Percentiles rank a stretch among this genome's conserved stretches.
Evolutionary conservation across 2,113 vertebrate species (phyloP).

Genomic region (Ariopsis seemanni): DNA sequence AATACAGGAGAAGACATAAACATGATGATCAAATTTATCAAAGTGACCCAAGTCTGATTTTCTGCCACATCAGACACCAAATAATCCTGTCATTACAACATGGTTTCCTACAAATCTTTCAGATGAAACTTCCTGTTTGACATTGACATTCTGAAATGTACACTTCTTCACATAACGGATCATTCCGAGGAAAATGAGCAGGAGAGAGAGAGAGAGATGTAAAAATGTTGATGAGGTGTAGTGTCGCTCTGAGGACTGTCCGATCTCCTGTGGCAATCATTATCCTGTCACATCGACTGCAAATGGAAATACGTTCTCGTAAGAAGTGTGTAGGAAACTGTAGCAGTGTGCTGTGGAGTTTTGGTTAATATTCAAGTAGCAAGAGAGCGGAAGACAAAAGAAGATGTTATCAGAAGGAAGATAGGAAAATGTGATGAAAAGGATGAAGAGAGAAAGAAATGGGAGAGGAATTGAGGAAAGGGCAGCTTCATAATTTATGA

Average conservation of each 20-base stretch:
- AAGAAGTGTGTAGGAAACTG: neutral
- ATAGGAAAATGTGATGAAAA: constrained; percentile 26
- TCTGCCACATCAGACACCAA: neutral
- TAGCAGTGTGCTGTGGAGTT: neutral
- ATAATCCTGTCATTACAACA: neutral
- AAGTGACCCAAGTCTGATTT: neutral
- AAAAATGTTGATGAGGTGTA: constrained; percentile 24
- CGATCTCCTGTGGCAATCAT: neutral
- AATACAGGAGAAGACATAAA: neutral
- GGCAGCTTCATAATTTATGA: constrained; percentile 77
- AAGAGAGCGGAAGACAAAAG: neutral
- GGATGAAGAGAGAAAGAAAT: constrained; percentile 32
- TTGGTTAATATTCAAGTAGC: neutral
- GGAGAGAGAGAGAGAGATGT: neutral
- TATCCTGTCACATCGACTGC: neutral
- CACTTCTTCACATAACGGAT: constrained; percentile 11
- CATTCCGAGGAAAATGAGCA: neutral
- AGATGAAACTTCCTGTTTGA: constrained; percentile 9
- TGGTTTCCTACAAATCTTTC: neutral
- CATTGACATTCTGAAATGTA: constrained; percentile 7
- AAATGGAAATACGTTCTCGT: neutral
- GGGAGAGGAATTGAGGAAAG: constrained; percentile 27
- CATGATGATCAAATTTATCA: neutral
- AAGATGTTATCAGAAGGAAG: constrained; percentile 5
- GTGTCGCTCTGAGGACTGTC: constrained; percentile 22